A percentile compares a stretch with the other conserved stretches of the same genome.
Conservation (phyloP, 1,140 invertebrate species). For the Micrasema minimum region DNA sequence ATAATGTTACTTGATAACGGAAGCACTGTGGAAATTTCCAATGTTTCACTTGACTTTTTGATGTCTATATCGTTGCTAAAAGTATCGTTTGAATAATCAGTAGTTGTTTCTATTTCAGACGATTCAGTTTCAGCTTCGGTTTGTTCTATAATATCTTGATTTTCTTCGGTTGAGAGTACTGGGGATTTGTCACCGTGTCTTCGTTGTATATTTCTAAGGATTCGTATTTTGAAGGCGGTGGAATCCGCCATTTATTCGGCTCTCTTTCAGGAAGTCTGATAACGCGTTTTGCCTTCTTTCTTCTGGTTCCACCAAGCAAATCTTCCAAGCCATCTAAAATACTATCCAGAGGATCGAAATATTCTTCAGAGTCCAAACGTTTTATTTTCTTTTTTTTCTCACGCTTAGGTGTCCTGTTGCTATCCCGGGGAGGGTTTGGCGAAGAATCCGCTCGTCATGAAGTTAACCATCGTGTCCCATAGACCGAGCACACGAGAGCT, state of each 20-base stretch:
- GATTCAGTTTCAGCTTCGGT: background rate
- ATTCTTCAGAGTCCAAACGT: slow-evolving; percentile 25
- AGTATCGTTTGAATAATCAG: background rate
- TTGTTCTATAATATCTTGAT: background rate
- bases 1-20: background rate
- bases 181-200: background rate
- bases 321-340: slow-evolving; percentile 46
- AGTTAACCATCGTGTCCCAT: slow-evolving; percentile 37
- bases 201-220: background rate
- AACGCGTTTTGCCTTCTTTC: background rate
- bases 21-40: background rate
- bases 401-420: slow-evolving; percentile 37
- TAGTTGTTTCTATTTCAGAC: background rate
- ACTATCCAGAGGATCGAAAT: slow-evolving; percentile 45
- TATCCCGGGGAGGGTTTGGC: slow-evolving; percentile 6
- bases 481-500: background rate
- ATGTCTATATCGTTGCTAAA: background rate
- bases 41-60: background rate
- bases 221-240: background rate
- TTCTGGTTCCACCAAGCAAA: slow-evolving; percentile 30
- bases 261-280: background rate
- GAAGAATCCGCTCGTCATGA: slow-evolving; percentile 43
- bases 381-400: slow-evolving; percentile 40
- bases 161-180: background rate
- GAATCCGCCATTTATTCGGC: slow-evolving; percentile 4